Evolutionary conservation across 2,113 vertebrate species (phyloP).

Genomic region (Fulmarus glacialis): DNA sequence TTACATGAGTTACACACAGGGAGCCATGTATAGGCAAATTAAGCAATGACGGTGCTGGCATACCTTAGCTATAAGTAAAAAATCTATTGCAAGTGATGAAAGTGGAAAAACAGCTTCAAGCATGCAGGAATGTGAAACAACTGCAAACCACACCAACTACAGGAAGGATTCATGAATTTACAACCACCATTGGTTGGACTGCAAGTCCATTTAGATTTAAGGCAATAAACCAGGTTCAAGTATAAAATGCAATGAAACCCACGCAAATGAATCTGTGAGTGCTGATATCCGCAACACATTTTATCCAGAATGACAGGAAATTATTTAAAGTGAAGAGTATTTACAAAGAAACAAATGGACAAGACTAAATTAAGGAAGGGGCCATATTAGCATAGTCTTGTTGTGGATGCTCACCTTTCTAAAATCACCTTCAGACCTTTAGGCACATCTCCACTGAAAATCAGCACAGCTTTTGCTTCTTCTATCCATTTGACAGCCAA

Average conservation of each 20-base stretch:
- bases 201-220: not conserved
- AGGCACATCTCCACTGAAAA: not conserved
- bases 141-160: not conserved
- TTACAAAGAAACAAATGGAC: not conserved
- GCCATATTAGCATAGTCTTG: not conserved
- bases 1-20: not conserved
- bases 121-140: not conserved
- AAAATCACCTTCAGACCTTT: not conserved
- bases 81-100: not conserved
- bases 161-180: not conserved
- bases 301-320: not conserved
- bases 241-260: not conserved
- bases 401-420: not conserved
- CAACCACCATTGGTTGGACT: fast-evolving
- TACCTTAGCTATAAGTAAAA: not conserved
- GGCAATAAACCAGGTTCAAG: not conserved
- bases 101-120: not conserved
- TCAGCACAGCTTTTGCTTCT: not conserved
- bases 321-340: not conserved
- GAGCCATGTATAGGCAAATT: not conserved
- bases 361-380: not conserved
- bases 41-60: not conserved
- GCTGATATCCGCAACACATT: not conserved
- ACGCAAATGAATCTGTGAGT: not conserved
- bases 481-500: not conserved